These are phyloP conservation scores for Chauna torquata DNA, from an alignment of 2,113 vertebrate genomes.

Conservation along the genomic window DNA sequence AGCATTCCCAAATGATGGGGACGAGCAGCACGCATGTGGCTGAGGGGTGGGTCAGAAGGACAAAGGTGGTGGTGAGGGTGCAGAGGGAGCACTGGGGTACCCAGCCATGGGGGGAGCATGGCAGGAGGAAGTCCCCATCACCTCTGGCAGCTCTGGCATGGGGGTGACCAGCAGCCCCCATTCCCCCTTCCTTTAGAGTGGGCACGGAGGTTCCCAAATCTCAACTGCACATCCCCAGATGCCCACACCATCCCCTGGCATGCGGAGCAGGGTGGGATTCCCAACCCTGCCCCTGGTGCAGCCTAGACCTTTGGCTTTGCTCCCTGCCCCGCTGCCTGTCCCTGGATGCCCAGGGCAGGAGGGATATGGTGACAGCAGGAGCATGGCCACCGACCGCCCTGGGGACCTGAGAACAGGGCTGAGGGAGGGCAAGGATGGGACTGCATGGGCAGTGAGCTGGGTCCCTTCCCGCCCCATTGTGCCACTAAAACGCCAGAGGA, in stretches of 20 bases:
- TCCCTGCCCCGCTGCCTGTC: not conserved
- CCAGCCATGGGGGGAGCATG: not conserved
- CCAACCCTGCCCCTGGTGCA: not conserved
- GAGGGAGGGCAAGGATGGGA: not conserved
- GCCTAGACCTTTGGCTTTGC: not conserved
- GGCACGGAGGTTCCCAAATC: rapidly evolving
- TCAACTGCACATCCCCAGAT: not conserved
- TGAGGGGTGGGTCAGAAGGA: not conserved
- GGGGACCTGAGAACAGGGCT: not conserved
- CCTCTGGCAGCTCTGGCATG: not conserved
- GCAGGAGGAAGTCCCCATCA: not conserved
- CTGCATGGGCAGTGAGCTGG: not conserved
- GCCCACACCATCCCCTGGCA: not conserved
- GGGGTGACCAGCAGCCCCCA: not conserved
- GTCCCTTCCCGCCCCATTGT: not conserved
- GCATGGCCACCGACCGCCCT: rapidly evolving
- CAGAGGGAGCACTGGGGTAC: not conserved
- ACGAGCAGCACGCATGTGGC: rapidly evolving
- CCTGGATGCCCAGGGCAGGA: not conserved
- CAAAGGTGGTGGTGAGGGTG: not conserved
- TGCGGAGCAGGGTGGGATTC: not conserved
- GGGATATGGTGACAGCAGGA: not conserved
- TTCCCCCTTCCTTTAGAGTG: not conserved
- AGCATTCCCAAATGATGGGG: not conserved
- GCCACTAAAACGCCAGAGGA: not conserved